Conservation (phyloP, 2,113 vertebrate genomes). For the Tragelaphus imberbis region DNA sequence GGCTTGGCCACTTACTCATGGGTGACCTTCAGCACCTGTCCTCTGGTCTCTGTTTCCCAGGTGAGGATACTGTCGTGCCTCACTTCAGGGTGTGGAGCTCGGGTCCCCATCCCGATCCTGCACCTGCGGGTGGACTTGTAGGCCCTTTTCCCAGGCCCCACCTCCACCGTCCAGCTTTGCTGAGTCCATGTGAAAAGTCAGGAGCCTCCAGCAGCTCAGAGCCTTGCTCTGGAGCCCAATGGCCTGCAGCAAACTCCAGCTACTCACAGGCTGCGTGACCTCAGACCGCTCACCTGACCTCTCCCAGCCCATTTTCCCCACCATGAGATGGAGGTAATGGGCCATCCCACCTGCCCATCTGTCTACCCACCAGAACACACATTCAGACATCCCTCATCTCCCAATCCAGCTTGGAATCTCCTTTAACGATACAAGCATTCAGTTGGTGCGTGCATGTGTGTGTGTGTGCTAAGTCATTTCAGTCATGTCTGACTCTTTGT, state of each 20-base stretch:
- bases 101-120: accelerated
- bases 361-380: not conserved
- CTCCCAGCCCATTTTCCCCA: not conserved
- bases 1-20: accelerated
- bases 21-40: not conserved
- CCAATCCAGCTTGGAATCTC: accelerated
- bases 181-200: not conserved
- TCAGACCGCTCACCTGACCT: not conserved
- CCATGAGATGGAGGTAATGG: not conserved
- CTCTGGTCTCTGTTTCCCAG: not conserved
- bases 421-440: accelerated
- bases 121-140: accelerated
- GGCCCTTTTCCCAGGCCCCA: accelerated
- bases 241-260: not conserved
- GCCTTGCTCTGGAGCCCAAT: not conserved
- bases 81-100: not conserved
- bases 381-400: accelerated
- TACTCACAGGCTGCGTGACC: not conserved
- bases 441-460: accelerated
- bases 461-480: not conserved
- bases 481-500: not conserved
- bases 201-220: not conserved
- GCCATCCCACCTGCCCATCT: not conserved
- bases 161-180: not conserved
- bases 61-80: not conserved